These are phyloP conservation scores for Clupea harengus DNA, from an alignment of 2,113 vertebrate genomes.

Conservation along the genomic window DNA sequence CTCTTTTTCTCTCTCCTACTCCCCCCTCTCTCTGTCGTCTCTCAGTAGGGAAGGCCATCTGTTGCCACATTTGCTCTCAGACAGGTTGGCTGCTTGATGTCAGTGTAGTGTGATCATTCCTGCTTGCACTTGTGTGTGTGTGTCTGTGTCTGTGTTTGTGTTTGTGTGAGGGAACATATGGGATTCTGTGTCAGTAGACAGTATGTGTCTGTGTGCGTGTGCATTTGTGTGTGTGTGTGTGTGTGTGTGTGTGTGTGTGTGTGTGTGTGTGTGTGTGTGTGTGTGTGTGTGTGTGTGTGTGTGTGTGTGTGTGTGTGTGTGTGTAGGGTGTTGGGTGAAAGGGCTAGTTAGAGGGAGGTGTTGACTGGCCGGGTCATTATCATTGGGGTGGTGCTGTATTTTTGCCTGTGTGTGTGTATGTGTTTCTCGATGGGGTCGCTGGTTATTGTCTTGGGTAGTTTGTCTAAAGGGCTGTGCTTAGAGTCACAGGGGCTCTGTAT, in stretches of 20 bases:
- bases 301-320: not conserved
- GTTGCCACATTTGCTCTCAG: constrained; percentile 1
- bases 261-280: not conserved
- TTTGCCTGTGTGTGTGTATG: not conserved
- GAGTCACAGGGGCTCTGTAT: not conserved
- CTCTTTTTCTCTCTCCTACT: not conserved
- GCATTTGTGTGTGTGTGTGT: not conserved
- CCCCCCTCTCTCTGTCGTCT: not conserved
- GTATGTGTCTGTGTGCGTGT: not conserved
- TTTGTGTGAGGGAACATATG: not conserved
- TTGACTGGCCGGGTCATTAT: not conserved
- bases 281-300: not conserved
- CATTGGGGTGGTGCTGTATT: not conserved
- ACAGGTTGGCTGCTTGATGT: not conserved
- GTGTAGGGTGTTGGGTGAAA: not conserved
- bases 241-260: not conserved
- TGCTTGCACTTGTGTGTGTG: not conserved
- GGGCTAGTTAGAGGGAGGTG: not conserved
- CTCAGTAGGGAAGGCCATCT: not conserved
- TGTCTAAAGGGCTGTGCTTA: not conserved
- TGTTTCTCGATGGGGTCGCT: not conserved
- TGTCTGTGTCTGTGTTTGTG: not conserved
- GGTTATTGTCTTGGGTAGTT: constrained; percentile 6
- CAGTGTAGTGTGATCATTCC: not conserved
- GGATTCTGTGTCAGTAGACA: not conserved